Base-by-base conservation (phyloP, 2,797 vertebrate genomes). In the Liparis tanakae region DNA sequence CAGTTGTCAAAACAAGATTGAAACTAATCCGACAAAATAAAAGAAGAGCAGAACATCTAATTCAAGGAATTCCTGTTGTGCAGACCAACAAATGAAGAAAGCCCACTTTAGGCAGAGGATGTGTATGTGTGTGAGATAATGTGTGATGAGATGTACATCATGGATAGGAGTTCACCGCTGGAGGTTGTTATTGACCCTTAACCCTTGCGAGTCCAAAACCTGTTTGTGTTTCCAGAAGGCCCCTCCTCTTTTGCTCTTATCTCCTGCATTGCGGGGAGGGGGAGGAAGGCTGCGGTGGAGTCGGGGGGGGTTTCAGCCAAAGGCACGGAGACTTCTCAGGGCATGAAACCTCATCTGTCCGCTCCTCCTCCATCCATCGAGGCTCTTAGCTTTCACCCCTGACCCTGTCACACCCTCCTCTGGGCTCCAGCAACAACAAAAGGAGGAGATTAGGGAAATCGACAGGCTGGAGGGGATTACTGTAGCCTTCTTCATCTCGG, bases 341-440 rank as follows among this genome's bases (percentile, higher is more conserved):
- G 59, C 77, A 69, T 84, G 81, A 88, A 92, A 88, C 84, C 76
- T 89, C 88, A 88, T 92, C 85, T 85, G 67, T 78, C 69, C 86
- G 85, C 82, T 87, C 80, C 76, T 50, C 61, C 37, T 60, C 58
- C 76, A 78, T 91, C 89, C 85, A 89, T 86, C 85, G 79, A 87
- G 91, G 79, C 85, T 91, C 91, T 93, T 91, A 92, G 90, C 89
- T 93, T 93, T 94, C 90, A 93, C 92, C 94, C 89, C 90, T 94
- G 92, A 94, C 93, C 92, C 89, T 59, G 88, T 90, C 89, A 90
- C 92, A 91, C 89, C 91, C 91, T 89, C 86, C 84, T 89, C 80
- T 79, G 83, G 85, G 89, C 79, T 88, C 81, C 89, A 89, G 88
- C 80, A 88, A 87, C 87, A 91, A 92, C 89, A 92, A 89, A 90